Percentiles rank a stretch among this genome's conserved stretches.
Conservation (phyloP, 2,797 vertebrate genomes). For the Poecilia gillii region DNA sequence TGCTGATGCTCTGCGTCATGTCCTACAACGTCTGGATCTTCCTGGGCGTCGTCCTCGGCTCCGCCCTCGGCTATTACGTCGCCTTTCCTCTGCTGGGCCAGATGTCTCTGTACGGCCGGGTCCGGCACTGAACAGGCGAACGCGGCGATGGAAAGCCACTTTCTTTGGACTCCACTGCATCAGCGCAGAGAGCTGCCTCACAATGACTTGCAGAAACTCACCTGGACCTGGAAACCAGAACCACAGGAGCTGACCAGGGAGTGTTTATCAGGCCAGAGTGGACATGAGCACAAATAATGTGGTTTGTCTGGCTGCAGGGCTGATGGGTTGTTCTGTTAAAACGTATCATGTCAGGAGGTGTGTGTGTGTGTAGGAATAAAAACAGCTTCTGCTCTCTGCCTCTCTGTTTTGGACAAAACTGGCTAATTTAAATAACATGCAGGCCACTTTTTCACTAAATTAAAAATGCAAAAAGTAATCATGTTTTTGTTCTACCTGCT, state of each 20-base stretch:
- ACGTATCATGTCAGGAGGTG: not conserved
- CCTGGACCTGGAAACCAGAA: slow-evolving; percentile 4
- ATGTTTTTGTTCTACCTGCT: too few relatives aligned
- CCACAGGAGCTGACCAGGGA: not conserved
- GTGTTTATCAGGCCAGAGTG: not conserved
- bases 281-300: not conserved
- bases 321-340: not conserved
- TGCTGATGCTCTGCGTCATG: slow-evolving; percentile 96
- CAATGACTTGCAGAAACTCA: not conserved
- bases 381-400: not conserved
- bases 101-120: slow-evolving; percentile 13
- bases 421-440: too few relatives aligned
- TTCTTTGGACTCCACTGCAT: not conserved
- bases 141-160: not conserved
- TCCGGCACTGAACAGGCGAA: not conserved
- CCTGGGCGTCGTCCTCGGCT: slow-evolving; percentile 86
- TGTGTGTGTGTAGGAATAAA: not conserved
- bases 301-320: not conserved
- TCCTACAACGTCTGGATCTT: slow-evolving; percentile 97
- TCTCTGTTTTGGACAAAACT: not conserved
- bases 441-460: too few relatives aligned
- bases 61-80: slow-evolving; percentile 88
- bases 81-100: slow-evolving; percentile 84
- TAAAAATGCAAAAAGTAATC: too few relatives aligned
- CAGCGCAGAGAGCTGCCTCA: not conserved